Conservation (phyloP, 2,888 invertebrate genomes). For the Sphaerophoria rueppellii region DNA sequence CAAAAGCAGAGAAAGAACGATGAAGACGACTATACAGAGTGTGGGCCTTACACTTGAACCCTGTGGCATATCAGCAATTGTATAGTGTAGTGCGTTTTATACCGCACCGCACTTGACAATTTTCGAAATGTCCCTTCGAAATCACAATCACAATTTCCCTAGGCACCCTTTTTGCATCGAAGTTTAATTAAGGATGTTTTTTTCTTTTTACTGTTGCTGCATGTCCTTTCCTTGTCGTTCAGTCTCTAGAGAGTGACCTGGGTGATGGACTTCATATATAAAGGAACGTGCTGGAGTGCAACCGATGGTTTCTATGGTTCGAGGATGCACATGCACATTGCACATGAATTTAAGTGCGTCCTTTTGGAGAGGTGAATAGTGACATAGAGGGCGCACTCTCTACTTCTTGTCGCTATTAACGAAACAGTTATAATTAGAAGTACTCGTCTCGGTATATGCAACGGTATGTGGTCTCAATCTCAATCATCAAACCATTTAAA, state of each 20-base stretch:
- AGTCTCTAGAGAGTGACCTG: neutral
- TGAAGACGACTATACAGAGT: conserved; percentile 19
- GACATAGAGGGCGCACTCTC: conserved; percentile 12
- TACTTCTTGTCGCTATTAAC: conserved; percentile 61
- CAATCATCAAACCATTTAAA: conserved; percentile 15
- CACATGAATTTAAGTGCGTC: conserved; percentile 27
- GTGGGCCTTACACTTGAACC: conserved; percentile 54
- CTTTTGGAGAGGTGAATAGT: conserved; percentile 21
- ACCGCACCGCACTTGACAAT: conserved; percentile 50
- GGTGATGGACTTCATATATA: conserved; percentile 1
- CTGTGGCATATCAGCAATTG: conserved; percentile 44
- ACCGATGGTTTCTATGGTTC: conserved; percentile 38
- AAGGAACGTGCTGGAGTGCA: conserved; percentile 60
- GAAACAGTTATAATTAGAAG: conserved; percentile 72
- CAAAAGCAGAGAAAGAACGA: conserved; percentile 56
- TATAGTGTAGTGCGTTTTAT: neutral
- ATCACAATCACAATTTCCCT: conserved; percentile 53
- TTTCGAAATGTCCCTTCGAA: conserved; percentile 66
- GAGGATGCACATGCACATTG: conserved; percentile 6
- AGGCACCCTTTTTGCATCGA: conserved; percentile 59
- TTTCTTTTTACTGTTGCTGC: conserved; percentile 20
- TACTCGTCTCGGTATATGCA: conserved; percentile 14
- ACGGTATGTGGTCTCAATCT: neutral
- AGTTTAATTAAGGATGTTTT: conserved; percentile 68
- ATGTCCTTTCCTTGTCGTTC: no score